phyloP scores from a whole-genome alignment of 2,888 invertebrate species.

The Muschampia plurimacula region DNA sequence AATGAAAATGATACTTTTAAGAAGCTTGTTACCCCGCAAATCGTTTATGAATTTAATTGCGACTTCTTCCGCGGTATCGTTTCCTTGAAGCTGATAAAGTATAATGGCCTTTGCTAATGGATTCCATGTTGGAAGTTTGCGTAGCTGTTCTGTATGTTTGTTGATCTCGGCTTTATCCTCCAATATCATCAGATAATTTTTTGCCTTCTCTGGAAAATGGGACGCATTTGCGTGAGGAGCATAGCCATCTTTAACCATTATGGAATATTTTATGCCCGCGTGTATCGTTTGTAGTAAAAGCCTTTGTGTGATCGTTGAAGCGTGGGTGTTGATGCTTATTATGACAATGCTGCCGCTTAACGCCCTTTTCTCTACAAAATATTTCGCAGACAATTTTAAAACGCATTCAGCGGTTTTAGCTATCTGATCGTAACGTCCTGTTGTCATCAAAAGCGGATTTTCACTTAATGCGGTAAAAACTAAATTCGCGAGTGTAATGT shows the following conservation, averaged over 20 bases:
- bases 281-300: conserved; percentile 76
- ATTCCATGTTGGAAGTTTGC: conserved; percentile 81
- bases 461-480: conserved; percentile 58
- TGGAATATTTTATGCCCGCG: conserved; percentile 76
- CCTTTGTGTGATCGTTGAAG: conserved; percentile 66
- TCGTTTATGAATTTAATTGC: conserved; percentile 74
- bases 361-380: conserved; percentile 81
- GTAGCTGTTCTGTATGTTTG: conserved; percentile 77
- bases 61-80: conserved; percentile 60
- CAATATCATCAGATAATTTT: conserved; percentile 83
- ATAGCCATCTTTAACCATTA: conserved; percentile 83
- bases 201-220: conserved; percentile 83
- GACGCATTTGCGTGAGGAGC: conserved; percentile 80
- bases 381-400: conserved; percentile 82
- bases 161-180: conserved; percentile 77
- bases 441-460: conserved; percentile 69
- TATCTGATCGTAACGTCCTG: conserved; percentile 68
- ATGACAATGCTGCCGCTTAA: conserved; percentile 82
- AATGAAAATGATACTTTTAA: conserved; percentile 74
- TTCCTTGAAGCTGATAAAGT: conserved; percentile 67
- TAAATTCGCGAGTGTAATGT: conserved; percentile 42
- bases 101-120: conserved; percentile 80
- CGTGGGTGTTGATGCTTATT: conserved; percentile 78
- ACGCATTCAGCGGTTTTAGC: conserved; percentile 79
- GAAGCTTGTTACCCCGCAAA: conserved; percentile 68